Conservation (phyloP, 2,113 vertebrate genomes). For the Gasterosteus nipponicus region DNA sequence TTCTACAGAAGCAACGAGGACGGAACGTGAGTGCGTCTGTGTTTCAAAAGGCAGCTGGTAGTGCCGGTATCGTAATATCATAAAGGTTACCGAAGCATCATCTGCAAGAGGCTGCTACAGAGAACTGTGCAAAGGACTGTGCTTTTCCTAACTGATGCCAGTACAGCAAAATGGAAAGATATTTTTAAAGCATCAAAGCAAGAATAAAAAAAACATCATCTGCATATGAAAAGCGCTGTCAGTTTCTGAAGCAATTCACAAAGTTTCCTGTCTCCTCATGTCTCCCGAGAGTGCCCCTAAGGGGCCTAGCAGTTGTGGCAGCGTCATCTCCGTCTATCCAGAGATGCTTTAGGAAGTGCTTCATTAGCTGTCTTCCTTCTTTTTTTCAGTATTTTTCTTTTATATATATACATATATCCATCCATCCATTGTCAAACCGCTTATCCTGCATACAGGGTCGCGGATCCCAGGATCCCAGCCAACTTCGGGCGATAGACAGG, state of each 20-base stretch:
- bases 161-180: slow-evolving; percentile 31
- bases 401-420: slow-evolving; percentile 2
- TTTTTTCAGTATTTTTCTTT: slow-evolving; percentile 34
- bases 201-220: slow-evolving; percentile 18
- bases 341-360: slow-evolving; percentile 53
- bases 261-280: slow-evolving; percentile 21
- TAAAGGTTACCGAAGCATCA: slow-evolving; percentile 5
- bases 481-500: too few species aligned
- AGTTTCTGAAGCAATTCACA: slow-evolving; percentile 34
- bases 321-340: slow-evolving; percentile 33
- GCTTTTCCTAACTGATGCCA: slow-evolving; percentile 44
- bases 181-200: slow-evolving; percentile 15
- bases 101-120: background rate
- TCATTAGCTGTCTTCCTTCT: slow-evolving; percentile 48
- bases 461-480: too few species aligned
- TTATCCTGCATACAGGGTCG: too few species aligned
- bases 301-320: slow-evolving; percentile 37
- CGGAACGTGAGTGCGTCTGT: slow-evolving; percentile 85
- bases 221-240: slow-evolving; percentile 25
- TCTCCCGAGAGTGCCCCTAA: slow-evolving; percentile 44
- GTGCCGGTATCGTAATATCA: background rate
- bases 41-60: background rate
- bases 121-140: slow-evolving; percentile 13
- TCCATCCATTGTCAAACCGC: too few species aligned
- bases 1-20: slow-evolving; percentile 94